Evolutionary conservation across 2,113 vertebrate species (phyloP), one percentile per base, ranked within the genome.

Genomic region (Gadus chalcogrammus): DNA sequence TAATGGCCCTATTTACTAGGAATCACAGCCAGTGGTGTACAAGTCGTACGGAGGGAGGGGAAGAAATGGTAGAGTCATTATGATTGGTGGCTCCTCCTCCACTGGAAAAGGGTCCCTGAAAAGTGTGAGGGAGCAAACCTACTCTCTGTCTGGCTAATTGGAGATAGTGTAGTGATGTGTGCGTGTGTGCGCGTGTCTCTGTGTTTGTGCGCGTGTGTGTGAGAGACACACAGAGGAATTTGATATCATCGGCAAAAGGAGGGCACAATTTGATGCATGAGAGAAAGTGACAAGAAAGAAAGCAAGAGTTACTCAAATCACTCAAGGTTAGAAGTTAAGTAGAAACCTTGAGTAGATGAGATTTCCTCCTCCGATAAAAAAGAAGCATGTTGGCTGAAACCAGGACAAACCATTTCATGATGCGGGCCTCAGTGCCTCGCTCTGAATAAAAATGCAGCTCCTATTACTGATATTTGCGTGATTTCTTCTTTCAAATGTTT

Each of bases 401-500:
- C 56, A 64, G 11, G 69, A 24, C 35, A 58, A 59, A 61, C 73
- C 72, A 38, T 64, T 27, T 78, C 82, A 78, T 72, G 79, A 74
- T 20, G 28, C 74, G 53, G 72, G 70, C 70, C 76, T 68, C 79
- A 77, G 61, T 68, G 74, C 58, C 56, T 35, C 31, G 55, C 63
- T 18, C 71, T 61, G 28, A 76, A 76, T 75, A 81, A 80, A 82
- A 64, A 82, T 67, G 69, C 69, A 64, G 63, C 28, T 74, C 42
- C 20, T 64, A 31, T 75, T 82, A 80, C 64, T 64, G 66, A 80
- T 71, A 78, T 70, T 66, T 74, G 42, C 70, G 76, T 69, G 69
- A 75, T 82, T 80, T 73, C 68, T 82, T 75, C 59, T 73, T 87
- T 81, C 73, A 65, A 79, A 82, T 80, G 74, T 53, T 13, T 69